phyloP scores from a whole-genome alignment of 2,113 vertebrate genomes.

The Petrocephalus zakoni region DNA sequence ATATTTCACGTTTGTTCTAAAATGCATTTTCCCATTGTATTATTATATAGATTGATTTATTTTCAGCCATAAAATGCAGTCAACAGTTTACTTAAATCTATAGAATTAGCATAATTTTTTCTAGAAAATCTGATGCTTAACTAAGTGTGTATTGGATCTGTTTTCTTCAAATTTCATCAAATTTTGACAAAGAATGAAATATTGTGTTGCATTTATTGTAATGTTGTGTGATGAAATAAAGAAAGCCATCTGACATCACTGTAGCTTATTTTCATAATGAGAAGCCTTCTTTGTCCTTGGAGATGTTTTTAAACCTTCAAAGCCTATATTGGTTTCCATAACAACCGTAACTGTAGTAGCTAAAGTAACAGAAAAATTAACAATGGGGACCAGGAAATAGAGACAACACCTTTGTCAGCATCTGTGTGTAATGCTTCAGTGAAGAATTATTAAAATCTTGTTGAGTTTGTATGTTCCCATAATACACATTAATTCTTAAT shows the following conservation, averaged over 20 bases:
- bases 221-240: constrained; percentile 30
- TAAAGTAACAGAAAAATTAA: constrained; percentile 41
- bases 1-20: background rate
- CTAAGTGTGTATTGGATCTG: background rate
- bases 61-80: background rate
- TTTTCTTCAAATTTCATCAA: background rate
- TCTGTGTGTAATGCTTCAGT: background rate
- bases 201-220: constrained; percentile 20
- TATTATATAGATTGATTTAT: background rate
- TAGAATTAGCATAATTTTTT: constrained; percentile 1
- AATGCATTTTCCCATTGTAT: background rate
- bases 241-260: constrained; percentile 37
- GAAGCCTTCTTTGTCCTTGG: constrained; percentile 53
- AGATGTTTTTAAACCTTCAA: constrained; percentile 52
- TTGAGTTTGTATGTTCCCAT: background rate
- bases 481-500: constrained; percentile 2
- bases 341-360: constrained; percentile 44
- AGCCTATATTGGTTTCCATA: constrained; percentile 51
- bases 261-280: background rate
- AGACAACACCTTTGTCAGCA: background rate
- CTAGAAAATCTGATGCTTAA: background rate
- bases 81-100: background rate
- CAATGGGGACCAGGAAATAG: constrained; percentile 35
- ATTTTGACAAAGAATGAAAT: background rate
- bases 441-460: background rate